Percentiles rank a stretch among this genome's conserved stretches.
Evolutionary conservation across 2,797 vertebrate genomes (phyloP).

Genomic region (Onychomys torridus): DNA sequence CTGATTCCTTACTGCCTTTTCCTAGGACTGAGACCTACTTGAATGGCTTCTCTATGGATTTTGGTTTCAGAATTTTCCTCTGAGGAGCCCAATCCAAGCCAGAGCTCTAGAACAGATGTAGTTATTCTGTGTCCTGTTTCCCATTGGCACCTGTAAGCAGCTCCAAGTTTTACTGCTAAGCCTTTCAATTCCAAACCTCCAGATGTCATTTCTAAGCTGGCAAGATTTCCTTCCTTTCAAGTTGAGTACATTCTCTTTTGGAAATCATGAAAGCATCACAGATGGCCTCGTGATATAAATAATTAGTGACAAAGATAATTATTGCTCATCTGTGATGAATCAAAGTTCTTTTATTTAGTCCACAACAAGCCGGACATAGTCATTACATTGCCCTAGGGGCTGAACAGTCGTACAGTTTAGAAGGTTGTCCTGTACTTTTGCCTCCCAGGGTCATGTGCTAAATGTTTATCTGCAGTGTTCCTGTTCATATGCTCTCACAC

Average conservation of each 20-base stretch:
- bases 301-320: constrained; percentile 76
- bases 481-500: constrained; percentile 58
- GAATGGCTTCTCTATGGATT: neutral
- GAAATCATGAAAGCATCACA: constrained; percentile 71
- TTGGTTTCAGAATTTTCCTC: neutral
- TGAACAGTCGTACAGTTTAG: constrained; percentile 23
- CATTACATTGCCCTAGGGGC: constrained; percentile 35
- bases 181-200: constrained; percentile 56
- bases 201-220: constrained; percentile 71
- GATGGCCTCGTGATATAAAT: constrained; percentile 77
- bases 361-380: constrained; percentile 58
- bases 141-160: constrained; percentile 25
- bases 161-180: constrained; percentile 25
- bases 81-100: neutral
- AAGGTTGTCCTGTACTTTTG: constrained; percentile 53
- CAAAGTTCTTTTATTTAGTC: constrained; percentile 69
- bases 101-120: neutral
- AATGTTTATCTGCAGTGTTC: constrained; percentile 75
- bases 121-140: neutral
- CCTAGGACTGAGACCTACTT: neutral
- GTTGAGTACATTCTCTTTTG: constrained; percentile 57
- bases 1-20: too few relatives aligned
- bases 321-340: constrained; percentile 78
- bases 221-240: constrained; percentile 58
- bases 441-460: constrained; percentile 32